Conservation (phyloP, 2,888 invertebrate genomes). For the Andricus quercusramuli region DNA sequence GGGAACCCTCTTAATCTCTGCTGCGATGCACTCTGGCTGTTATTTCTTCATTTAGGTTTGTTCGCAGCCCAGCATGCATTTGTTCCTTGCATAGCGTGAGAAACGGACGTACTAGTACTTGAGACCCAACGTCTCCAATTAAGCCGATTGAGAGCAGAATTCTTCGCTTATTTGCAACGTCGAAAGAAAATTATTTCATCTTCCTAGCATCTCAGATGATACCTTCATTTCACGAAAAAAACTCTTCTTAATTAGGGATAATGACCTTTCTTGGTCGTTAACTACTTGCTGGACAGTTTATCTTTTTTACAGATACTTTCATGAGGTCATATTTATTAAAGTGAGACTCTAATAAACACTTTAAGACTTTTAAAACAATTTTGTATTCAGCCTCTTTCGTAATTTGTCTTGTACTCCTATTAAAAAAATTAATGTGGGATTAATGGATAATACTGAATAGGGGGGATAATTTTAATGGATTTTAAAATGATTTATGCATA, state of each 20-base stretch:
- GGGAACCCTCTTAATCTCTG: conserved; percentile 62
- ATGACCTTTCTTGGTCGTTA: not conserved
- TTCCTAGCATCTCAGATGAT: not conserved
- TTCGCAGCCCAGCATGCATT: conserved; percentile 51
- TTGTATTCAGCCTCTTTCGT: too few relatives aligned
- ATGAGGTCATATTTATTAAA: not conserved
- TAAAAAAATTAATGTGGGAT: too few relatives aligned
- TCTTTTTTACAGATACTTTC: not conserved
- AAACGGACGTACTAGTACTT: conserved; percentile 47
- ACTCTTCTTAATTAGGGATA: not conserved
- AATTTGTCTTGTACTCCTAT: too few relatives aligned
- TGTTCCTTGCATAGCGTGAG: conserved; percentile 52
- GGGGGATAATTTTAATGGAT: too few relatives aligned
- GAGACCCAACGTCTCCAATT: conserved; percentile 25
- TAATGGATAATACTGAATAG: too few relatives aligned
- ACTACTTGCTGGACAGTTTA: not conserved
- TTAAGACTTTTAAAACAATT: too few relatives aligned
- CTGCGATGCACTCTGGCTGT: conserved; percentile 61
- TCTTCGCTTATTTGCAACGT: not conserved
- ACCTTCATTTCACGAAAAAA: not conserved
- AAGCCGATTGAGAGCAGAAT: conserved; percentile 19
- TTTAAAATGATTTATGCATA: too few relatives aligned
- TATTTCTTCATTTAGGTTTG: conserved; percentile 68
- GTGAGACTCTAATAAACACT: too few relatives aligned
- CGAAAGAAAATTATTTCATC: not conserved